A percentile compares a stretch with the other conserved stretches of the same genome.
phyloP scores from a whole-genome alignment of 2,797 vertebrate genomes.

The Artibeus lituratus region DNA sequence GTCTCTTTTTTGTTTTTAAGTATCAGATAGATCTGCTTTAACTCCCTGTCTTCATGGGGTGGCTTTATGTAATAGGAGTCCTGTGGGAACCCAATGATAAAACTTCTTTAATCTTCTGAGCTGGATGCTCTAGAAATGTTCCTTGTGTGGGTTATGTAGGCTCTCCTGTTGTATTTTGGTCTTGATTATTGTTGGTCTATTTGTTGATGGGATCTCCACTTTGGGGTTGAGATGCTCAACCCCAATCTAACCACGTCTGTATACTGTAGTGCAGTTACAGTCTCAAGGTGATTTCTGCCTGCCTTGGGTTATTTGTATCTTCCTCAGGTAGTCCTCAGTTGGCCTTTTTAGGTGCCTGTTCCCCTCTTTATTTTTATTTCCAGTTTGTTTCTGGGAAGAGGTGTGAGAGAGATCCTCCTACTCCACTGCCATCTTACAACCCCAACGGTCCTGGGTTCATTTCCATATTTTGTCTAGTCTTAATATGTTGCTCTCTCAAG shows the following conservation, averaged over 20 bases:
- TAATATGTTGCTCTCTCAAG: too few relatives aligned
- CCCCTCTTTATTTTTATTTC: neutral
- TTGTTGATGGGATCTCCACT: neutral
- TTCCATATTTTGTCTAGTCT: too few relatives aligned
- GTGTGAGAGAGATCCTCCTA: neutral
- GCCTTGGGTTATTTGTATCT: neutral
- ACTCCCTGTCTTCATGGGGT: neutral
- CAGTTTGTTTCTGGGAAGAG: neutral
- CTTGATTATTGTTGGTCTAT: neutral
- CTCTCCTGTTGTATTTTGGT: neutral
- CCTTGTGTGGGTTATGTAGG: neutral
- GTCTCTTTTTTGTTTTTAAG: neutral
- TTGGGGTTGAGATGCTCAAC: neutral
- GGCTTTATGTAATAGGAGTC: neutral
- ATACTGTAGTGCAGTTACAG: neutral
- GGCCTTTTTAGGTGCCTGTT: neutral
- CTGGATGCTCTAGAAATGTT: neutral
- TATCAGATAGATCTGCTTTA: neutral
- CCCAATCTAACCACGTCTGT: neutral
- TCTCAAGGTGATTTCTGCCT: neutral
- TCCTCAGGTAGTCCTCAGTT: neutral
- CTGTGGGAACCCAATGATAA: neutral
- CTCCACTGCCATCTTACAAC: neutral
- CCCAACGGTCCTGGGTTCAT: neutral
- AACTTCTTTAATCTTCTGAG: neutral